Conservation (phyloP, 2,113 vertebrate genomes). For the Clarias macrocephalus region DNA sequence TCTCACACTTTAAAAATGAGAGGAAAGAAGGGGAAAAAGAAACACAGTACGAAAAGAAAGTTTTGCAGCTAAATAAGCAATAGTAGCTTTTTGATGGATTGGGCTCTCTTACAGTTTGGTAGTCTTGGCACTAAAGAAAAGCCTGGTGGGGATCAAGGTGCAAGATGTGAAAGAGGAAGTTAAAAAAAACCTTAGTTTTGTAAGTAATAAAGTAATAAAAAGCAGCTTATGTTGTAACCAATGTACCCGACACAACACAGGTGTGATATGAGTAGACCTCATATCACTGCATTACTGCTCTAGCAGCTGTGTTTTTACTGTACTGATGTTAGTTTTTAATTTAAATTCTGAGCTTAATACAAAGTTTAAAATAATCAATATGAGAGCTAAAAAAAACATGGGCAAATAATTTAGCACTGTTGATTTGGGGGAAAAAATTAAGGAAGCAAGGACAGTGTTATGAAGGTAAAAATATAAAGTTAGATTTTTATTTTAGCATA, state of each 20-base stretch:
- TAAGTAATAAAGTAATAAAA: not conserved
- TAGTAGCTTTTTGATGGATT: not conserved
- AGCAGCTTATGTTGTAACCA: not conserved
- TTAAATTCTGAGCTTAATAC: not conserved
- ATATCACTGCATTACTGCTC: not conserved
- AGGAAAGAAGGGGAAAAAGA: not conserved
- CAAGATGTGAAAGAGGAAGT: not conserved
- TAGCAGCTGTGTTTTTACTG: not conserved
- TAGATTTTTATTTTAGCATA: not conserved
- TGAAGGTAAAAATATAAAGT: not conserved
- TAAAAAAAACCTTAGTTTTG: not conserved
- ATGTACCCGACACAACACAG: not conserved
- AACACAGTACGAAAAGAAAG: not conserved
- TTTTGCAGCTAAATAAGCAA: constrained; percentile 1
- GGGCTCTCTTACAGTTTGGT: not conserved
- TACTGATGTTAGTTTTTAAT: not conserved
- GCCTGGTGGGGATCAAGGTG: not conserved
- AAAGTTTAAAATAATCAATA: not conserved
- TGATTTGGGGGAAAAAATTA: not conserved
- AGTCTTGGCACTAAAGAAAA: not conserved
- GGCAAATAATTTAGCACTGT: not conserved
- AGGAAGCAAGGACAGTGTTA: not conserved
- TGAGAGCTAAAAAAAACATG: not conserved
- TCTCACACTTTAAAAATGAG: not conserved
- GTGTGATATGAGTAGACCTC: not conserved